Base-by-base conservation (phyloP, 2,797 vertebrate genomes). In the Sciurus vulgaris region DNA sequence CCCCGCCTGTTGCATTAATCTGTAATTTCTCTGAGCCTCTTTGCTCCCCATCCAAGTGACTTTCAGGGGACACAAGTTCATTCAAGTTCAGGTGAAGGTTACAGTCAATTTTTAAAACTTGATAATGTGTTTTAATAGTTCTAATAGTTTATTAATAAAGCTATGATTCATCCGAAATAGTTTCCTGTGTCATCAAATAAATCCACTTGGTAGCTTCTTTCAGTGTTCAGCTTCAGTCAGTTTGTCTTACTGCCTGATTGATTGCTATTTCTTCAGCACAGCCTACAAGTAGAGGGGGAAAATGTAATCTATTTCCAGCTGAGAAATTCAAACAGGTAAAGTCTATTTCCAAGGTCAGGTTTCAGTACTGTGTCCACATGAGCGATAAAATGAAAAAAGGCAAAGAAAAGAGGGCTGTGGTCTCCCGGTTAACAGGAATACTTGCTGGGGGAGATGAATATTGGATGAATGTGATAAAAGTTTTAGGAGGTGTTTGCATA, bases 191-290 rank as follows among this genome's bases (percentile, higher is more conserved):
- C 30, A 89, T 86, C 74, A 73, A 70, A 74, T 86, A 81, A 93
- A 94, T 38, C 17, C 17, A 49, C 33, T 5, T 35, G 15, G 59
- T 13, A 69, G 11, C 83, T 79, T 93, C 30, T 74, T 91, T 92
- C 85, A 49, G 18, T 70, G 26, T 56, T 85, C 65, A 56, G 7
- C 38, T 79, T 86, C 35, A 69, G 44, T 28, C 47, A 83, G 56
- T 7, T 91, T 49, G 17, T 87, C 49, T 59, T 76, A n/a, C 47
- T 72, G 78, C 7, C 83, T 88, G 38, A 90, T 51, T 86, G 38
- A 90, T 51, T 82, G 41, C 70, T 87, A 77, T 87, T 94, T 83
- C 74, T 93, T 97, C 49, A 94, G 47, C 11, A 63, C 3, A 84
- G 59, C 3, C n/a, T 74, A 35, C 70, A 41, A 54, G 4, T 2